A percentile compares a stretch with the other conserved stretches of the same genome.
These are phyloP conservation scores for Montipora capitata DNA, from an alignment of 92 coral and sea anemone genomes.

Conservation along the genomic window DNA sequence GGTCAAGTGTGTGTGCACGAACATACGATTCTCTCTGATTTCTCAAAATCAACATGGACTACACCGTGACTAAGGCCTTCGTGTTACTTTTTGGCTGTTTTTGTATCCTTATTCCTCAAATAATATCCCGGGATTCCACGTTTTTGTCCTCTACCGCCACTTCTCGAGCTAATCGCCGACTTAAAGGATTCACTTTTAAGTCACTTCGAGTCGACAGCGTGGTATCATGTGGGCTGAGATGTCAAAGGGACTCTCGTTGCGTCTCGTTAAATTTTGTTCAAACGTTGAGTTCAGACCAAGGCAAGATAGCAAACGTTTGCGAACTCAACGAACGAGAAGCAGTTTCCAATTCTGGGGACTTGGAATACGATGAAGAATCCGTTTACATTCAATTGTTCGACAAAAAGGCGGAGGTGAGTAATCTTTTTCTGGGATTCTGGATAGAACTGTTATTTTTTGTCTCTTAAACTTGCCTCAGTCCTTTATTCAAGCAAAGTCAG, in stretches of 20 bases:
- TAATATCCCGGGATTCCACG: neutral
- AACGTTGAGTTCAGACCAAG: neutral
- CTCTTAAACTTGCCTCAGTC: too few species aligned
- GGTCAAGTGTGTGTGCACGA: neutral
- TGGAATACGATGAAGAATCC: constrained; percentile 19
- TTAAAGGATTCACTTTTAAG: constrained; percentile 8
- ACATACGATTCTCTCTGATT: neutral
- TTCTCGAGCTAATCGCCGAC: neutral
- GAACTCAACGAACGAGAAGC: constrained; percentile 22
- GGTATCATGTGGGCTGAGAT: constrained; percentile 14
- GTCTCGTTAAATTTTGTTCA: constrained; percentile 11
- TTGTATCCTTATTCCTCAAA: neutral
- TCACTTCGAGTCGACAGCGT: constrained; percentile 2
- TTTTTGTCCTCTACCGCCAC: neutral
- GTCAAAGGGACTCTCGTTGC: constrained; percentile 24
- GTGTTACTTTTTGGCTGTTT: neutral
- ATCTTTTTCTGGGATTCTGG: too few species aligned
- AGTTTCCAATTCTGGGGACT: neutral
- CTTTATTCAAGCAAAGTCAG: too few species aligned
- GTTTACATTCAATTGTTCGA: constrained; percentile 17
- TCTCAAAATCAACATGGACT: neutral
- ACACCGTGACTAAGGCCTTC: neutral
- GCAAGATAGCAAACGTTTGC: neutral
- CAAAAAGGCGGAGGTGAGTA: neutral
- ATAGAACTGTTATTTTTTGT: too few species aligned